These are phyloP conservation scores for Epistrophe grossulariae DNA, from an alignment of 2,888 invertebrate genomes.

Conservation along the genomic window DNA sequence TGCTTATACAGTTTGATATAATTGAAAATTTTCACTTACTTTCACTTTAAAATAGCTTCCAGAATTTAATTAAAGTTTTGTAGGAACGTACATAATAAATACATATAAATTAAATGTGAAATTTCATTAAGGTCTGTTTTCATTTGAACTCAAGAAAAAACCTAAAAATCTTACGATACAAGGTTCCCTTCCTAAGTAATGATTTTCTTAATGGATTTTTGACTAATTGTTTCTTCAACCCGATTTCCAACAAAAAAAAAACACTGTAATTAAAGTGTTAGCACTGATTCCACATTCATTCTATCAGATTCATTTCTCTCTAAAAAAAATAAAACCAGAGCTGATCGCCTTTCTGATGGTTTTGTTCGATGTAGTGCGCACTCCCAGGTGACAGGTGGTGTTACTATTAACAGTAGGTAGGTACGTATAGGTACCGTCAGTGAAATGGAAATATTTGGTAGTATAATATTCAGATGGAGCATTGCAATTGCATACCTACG, in stretches of 20 bases:
- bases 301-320: not conserved
- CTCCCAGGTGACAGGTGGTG: slow-evolving; percentile 21
- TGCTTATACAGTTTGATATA: too few relatives aligned
- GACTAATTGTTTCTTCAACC: slow-evolving; percentile 15
- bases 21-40: too few relatives aligned
- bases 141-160: too few relatives aligned
- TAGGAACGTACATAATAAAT: too few relatives aligned
- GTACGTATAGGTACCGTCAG: not conserved
- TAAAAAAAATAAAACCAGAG: slow-evolving; percentile 9
- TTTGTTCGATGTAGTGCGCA: not conserved
- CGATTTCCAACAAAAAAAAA: not conserved
- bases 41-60: too few relatives aligned
- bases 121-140: not conserved
- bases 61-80: too few relatives aligned
- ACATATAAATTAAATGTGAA: not conserved
- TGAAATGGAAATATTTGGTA: slow-evolving; percentile 22
- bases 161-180: too few relatives aligned
- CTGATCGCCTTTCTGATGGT: not conserved
- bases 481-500: slow-evolving; percentile 16
- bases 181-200: not conserved
- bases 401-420: slow-evolving; percentile 17
- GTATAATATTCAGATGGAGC: not conserved
- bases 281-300: slow-evolving; percentile 19
- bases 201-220: slow-evolving; percentile 10
- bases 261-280: slow-evolving; percentile 15